phyloP scores from a whole-genome alignment of 1,140 invertebrate genomes.

The Nomia melanderi region DNA sequence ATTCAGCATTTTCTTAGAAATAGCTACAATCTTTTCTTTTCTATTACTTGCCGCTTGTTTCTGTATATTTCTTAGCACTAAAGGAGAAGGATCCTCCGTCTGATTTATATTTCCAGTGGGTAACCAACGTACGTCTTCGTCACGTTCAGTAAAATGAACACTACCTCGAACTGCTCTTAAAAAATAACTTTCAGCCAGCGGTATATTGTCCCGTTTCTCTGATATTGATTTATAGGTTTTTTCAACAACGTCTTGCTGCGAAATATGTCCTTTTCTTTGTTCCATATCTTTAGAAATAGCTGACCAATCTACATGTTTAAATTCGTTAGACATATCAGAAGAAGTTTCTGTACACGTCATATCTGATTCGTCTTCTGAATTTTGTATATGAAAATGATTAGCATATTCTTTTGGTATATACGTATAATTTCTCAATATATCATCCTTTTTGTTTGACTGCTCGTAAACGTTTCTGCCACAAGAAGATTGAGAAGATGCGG shows the following conservation, averaged over 20 bases:
- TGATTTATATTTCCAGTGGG: conserved; percentile 21
- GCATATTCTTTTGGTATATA: conserved; percentile 10
- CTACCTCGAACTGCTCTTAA: conserved; percentile 7
- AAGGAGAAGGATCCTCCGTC: neutral
- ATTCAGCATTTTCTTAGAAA: conserved; percentile 1
- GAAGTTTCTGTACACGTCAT: too few relatives aligned
- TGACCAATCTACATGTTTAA: conserved; percentile 56
- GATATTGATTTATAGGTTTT: neutral
- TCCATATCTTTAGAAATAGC: neutral
- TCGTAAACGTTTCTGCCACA: neutral
- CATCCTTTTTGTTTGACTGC: neutral
- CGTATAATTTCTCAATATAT: neutral
- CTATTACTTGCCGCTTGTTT: neutral
- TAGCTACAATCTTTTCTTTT: neutral
- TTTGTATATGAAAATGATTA: conserved; percentile 1
- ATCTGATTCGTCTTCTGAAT: neutral
- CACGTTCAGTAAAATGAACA: neutral
- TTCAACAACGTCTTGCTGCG: neutral
- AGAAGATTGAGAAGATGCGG: too few relatives aligned
- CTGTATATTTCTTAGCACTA: conserved; percentile 8
- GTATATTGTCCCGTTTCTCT: neutral
- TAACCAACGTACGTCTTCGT: conserved; percentile 26
- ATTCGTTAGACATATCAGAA: conserved; percentile 29
- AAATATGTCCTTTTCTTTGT: neutral
- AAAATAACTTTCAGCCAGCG: conserved; percentile 18